Evolutionary conservation across 2,888 invertebrate species (phyloP).

Genomic region (Pammene aurita): DNA sequence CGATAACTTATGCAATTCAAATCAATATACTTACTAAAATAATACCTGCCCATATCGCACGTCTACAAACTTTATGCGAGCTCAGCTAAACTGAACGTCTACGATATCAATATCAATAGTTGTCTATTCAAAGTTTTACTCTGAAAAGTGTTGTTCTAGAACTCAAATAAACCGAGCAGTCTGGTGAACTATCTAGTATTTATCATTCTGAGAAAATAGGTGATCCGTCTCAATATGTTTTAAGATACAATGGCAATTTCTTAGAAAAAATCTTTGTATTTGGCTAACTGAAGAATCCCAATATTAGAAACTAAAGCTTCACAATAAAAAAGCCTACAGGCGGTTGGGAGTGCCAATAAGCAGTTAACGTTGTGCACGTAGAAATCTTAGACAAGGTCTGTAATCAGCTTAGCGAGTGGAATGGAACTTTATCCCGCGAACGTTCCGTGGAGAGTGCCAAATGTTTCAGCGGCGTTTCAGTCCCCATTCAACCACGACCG

Average conservation of each 20-base stretch:
- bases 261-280: not conserved
- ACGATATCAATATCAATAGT: constrained; percentile 6
- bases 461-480: constrained; percentile 63
- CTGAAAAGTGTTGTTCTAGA: constrained; percentile 3
- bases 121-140: constrained; percentile 33
- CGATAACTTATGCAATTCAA: too few species aligned
- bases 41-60: too few species aligned
- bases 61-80: constrained; percentile 6
- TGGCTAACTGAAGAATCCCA: not conserved
- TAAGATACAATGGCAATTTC: not conserved
- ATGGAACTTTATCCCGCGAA: constrained; percentile 63
- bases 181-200: not conserved
- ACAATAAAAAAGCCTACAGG: constrained; percentile 17
- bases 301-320: constrained; percentile 27
- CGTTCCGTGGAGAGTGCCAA: constrained; percentile 55
- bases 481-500: constrained; percentile 59
- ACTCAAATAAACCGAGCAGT: not conserved
- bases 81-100: constrained; percentile 15
- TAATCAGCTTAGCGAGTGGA: constrained; percentile 69
- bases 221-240: not conserved
- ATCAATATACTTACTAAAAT: too few species aligned
- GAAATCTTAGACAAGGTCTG: constrained; percentile 53
- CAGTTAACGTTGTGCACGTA: constrained; percentile 37
- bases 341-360: constrained; percentile 36
- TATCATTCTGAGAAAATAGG: too few species aligned